A percentile compares a stretch with the other conserved stretches of the same genome.
Evolutionary conservation across 1,140 invertebrate species (phyloP).

Genomic region (Pogonognathellus flavescens): DNA sequence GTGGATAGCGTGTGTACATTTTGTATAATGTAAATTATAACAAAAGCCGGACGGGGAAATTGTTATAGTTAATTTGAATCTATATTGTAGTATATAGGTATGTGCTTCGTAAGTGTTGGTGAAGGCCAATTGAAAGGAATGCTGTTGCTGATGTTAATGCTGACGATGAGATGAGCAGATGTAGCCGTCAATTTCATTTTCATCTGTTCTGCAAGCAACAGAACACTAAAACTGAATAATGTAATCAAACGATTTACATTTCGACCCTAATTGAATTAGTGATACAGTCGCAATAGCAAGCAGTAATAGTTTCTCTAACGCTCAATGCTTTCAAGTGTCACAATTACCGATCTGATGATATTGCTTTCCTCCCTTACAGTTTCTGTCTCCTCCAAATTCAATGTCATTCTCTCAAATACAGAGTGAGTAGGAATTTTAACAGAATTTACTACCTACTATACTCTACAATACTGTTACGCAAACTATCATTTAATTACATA

Average conservation of each 20-base stretch:
- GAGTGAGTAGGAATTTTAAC: too few species aligned
- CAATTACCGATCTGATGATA: slow-evolving; percentile 19
- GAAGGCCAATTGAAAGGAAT: slow-evolving; percentile 28
- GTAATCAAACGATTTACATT: slow-evolving; percentile 49
- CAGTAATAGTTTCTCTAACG: slow-evolving; percentile 34
- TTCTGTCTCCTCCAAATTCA: neutral
- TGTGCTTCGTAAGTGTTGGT: neutral
- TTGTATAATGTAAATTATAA: too few species aligned
- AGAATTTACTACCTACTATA: too few species aligned
- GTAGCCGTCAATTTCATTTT: slow-evolving; percentile 6
- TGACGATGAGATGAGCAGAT: slow-evolving; percentile 31
- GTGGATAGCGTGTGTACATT: too few species aligned
- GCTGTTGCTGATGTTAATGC: slow-evolving; percentile 33
- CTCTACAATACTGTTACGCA: too few species aligned
- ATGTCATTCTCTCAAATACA: too few species aligned
- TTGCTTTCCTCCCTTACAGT: neutral
- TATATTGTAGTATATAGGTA: neutral
- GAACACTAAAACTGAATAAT: slow-evolving; percentile 15
- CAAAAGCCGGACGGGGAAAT: too few species aligned
- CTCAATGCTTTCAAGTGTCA: slow-evolving; percentile 44
- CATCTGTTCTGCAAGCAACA: neutral
- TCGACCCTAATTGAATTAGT: slow-evolving; percentile 48
- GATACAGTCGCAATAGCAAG: neutral
- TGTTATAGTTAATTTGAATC: too few species aligned
- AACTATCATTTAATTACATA: too few species aligned